Conservation (phyloP, 1,140 invertebrate species). For the Centruroides vittatus region DNA sequence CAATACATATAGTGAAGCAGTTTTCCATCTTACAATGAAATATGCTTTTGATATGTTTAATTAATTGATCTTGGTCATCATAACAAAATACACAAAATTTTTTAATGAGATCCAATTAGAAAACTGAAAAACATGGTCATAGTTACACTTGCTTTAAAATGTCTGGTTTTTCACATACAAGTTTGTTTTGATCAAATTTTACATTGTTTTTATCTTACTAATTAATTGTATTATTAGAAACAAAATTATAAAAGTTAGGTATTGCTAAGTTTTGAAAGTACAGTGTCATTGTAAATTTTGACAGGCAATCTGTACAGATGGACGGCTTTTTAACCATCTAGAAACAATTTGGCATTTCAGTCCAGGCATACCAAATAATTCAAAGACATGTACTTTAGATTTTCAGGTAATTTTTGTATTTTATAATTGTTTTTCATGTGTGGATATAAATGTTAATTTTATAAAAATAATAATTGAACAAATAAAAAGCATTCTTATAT, state of each 20-base stretch:
- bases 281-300: constrained; percentile 9
- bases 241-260: background rate
- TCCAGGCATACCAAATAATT: constrained; percentile 66
- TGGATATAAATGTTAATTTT: no score
- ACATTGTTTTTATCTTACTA: background rate
- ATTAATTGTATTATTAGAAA: background rate
- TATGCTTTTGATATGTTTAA: no score
- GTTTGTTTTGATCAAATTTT: background rate
- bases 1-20: no score
- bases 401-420: constrained; percentile 45
- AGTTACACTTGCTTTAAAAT: no score
- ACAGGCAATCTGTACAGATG: constrained; percentile 73
- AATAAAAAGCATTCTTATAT: no score
- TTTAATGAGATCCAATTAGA: no score
- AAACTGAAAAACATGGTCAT: no score
- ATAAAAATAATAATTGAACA: no score
- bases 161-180: no score
- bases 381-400: constrained; percentile 69
- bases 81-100: no score
- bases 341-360: constrained; percentile 84
- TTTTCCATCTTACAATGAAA: no score
- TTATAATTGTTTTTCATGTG: background rate
- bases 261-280: background rate
- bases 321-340: constrained; percentile 76
- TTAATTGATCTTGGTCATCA: no score